A percentile compares a stretch with the other conserved stretches of the same genome.
Conservation (phyloP, 2,888 invertebrate species). For the Melipona beecheii region DNA sequence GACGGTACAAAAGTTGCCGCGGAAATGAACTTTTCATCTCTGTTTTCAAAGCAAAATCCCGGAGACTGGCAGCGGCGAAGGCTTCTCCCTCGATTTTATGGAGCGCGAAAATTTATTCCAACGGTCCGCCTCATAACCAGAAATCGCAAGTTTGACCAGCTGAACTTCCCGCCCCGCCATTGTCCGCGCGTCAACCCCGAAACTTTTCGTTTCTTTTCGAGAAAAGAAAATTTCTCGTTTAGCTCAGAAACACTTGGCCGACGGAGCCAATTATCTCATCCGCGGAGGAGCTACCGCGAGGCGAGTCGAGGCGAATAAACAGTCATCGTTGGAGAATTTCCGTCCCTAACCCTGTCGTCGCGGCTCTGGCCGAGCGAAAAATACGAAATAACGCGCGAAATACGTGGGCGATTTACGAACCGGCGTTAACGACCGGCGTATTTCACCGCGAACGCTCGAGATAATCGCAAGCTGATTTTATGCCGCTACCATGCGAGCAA, state of each 20-base stretch:
- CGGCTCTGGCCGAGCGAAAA: no score
- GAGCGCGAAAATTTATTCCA: neutral
- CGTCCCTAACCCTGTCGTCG: no score
- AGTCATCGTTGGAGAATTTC: no score
- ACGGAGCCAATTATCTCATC: neutral
- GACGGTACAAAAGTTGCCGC: neutral
- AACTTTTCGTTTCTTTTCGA: neutral
- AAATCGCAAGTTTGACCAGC: neutral
- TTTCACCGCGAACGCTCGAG: neutral
- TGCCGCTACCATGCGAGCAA: slow-evolving; percentile 19
- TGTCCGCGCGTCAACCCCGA: neutral
- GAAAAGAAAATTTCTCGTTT: neutral
- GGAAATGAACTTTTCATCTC: neutral
- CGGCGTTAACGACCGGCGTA: neutral
- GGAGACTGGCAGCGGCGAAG: no score
- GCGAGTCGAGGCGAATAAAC: no score
- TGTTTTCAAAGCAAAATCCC: neutral
- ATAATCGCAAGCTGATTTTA: neutral
- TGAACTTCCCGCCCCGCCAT: neutral
- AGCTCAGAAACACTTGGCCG: no score
- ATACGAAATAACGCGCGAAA: neutral
- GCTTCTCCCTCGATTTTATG: neutral
- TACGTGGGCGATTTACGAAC: neutral
- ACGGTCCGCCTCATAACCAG: neutral
- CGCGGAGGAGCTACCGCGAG: neutral